Evolutionary conservation across 2,888 invertebrate species (phyloP).

Genomic region (Netelia inedita): DNA sequence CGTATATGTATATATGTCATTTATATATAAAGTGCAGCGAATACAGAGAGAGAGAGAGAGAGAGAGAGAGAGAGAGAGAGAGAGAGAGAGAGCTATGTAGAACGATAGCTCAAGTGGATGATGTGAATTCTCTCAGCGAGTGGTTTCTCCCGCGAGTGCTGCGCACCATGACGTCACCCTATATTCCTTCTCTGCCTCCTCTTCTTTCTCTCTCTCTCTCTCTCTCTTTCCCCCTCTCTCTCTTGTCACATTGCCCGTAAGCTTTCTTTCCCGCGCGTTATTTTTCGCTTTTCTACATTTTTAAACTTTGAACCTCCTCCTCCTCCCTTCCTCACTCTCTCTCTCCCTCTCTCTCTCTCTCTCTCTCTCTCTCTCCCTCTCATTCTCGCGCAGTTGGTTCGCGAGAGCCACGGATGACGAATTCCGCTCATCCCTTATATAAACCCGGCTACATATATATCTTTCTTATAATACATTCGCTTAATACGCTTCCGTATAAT

Average conservation of each 20-base stretch:
- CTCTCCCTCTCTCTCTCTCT: background rate
- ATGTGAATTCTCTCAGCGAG: slow-evolving; percentile 59
- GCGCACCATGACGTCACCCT: slow-evolving; percentile 36
- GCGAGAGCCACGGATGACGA: slow-evolving; percentile 44
- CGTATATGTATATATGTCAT: background rate
- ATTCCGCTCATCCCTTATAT: slow-evolving; percentile 27
- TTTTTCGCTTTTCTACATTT: slow-evolving; percentile 36
- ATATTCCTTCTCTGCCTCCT: slow-evolving; percentile 8
- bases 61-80: slow-evolving; percentile 2
- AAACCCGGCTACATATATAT: background rate
- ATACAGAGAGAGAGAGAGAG: slow-evolving; percentile 8
- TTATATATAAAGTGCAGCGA: slow-evolving; percentile 13
- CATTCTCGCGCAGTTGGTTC: background rate
- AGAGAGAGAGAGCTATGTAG: slow-evolving; percentile 26
- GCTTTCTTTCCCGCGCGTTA: slow-evolving; percentile 4
- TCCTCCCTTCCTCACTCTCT: background rate
- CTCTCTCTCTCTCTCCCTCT: background rate
- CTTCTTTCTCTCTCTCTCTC: background rate
- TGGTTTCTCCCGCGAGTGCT: slow-evolving; percentile 44
- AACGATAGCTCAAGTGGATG: slow-evolving; percentile 58
- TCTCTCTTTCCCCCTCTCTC: background rate
- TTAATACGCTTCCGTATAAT: background rate
- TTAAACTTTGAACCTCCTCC: slow-evolving; percentile 30
- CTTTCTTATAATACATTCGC: background rate
- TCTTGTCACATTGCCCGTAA: slow-evolving; percentile 22